These are phyloP conservation scores for Indicator maculatus DNA, from an alignment of 2,113 vertebrate species.

Conservation along the genomic window DNA sequence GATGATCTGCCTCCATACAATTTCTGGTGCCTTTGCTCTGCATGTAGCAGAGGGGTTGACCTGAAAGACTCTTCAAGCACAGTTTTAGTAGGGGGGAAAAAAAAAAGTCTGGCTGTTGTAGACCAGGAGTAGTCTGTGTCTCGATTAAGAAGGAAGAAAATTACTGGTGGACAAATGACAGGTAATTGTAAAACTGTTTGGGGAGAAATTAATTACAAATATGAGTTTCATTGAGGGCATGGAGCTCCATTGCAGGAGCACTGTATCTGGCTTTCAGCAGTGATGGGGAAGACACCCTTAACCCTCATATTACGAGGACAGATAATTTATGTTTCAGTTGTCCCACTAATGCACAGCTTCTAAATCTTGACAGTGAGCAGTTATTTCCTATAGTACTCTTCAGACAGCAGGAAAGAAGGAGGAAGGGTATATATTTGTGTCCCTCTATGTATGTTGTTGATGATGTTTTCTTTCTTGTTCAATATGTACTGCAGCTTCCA, in stretches of 20 bases:
- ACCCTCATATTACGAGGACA: background rate
- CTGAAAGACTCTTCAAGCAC: conserved; percentile 23
- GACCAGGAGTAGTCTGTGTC: background rate
- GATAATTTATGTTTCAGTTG: background rate
- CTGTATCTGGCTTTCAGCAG: background rate
- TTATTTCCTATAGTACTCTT: background rate
- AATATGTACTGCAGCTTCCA: background rate
- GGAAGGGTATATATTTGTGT: background rate
- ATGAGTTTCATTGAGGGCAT: background rate
- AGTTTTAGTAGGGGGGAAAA: conserved; percentile 10
- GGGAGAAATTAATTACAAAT: background rate
- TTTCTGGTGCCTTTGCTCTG: background rate
- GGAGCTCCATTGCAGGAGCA: background rate
- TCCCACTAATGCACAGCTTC: background rate
- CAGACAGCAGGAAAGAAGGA: background rate
- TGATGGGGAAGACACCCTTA: background rate
- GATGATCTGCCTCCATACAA: background rate
- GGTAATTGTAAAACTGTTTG: conserved; percentile 27
- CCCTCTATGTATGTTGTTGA: background rate
- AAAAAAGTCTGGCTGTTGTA: conserved; percentile 3
- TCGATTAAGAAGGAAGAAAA: conserved; percentile 28
- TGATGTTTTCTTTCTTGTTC: background rate
- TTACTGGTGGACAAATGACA: conserved; percentile 27
- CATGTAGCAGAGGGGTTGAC: background rate
- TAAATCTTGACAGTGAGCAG: background rate